Conservation (phyloP, 2,888 invertebrate species). For the Tetranychus truncatus region DNA sequence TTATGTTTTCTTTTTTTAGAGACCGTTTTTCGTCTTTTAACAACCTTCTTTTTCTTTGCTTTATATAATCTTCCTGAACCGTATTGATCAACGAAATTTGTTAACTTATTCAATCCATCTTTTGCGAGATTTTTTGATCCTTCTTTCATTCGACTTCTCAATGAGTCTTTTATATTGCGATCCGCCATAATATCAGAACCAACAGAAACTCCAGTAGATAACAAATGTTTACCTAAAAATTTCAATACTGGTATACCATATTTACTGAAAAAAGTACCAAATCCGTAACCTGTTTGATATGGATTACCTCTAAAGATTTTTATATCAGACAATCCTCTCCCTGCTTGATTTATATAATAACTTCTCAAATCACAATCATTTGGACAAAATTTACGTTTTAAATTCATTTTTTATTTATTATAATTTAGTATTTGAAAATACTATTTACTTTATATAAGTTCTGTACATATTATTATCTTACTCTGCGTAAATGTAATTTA, state of each 20-base stretch:
- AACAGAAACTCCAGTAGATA: neutral
- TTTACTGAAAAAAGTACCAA: neutral
- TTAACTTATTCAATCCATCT: neutral
- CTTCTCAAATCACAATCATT: neutral
- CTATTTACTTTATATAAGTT: too few species aligned
- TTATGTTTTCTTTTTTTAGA: neutral
- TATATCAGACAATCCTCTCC: too few species aligned
- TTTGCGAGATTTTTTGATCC: neutral
- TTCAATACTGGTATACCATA: conserved; percentile 2
- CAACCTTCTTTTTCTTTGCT: neutral
- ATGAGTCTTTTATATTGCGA: neutral
- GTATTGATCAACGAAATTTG: neutral
- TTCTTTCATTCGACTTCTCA: neutral
- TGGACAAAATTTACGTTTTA: neutral
- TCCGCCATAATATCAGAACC: neutral
- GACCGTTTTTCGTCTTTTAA: too few species aligned
- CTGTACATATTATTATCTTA: too few species aligned
- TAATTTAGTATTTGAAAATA: too few species aligned
- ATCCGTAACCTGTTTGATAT: neutral
- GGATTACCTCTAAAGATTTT: neutral
- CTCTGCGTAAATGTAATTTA: too few species aligned
- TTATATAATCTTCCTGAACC: neutral
- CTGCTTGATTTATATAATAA: neutral
- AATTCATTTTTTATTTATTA: too few species aligned
- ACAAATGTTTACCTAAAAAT: neutral